A percentile compares a stretch with the other conserved stretches of the same genome.
Conservation (phyloP, 2,888 invertebrate species). For the Keiferia lycopersicella region DNA sequence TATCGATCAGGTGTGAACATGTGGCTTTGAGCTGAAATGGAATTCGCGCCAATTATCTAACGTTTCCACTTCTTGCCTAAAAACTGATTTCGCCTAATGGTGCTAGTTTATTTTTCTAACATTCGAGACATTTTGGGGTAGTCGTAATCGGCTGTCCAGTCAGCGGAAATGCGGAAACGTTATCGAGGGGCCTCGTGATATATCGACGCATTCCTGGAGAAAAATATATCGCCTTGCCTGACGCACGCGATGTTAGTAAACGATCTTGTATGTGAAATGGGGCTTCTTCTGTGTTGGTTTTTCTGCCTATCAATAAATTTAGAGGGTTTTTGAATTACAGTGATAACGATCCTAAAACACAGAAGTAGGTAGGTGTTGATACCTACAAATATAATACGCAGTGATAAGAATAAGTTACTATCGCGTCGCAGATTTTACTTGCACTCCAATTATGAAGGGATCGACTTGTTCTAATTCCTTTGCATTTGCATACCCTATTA, state of each 20-base stretch:
- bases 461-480: too few relatives aligned
- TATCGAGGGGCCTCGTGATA: conserved; percentile 70
- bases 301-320: conserved; percentile 15
- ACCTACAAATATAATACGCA: too few relatives aligned
- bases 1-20: background rate
- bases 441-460: too few relatives aligned
- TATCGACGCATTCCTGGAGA: conserved; percentile 65
- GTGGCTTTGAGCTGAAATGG: background rate
- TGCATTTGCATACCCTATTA: too few relatives aligned
- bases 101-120: conserved; percentile 35
- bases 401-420: too few relatives aligned
- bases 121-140: conserved; percentile 19
- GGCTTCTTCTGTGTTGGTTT: conserved; percentile 11
- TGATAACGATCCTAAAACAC: background rate
- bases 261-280: conserved; percentile 45
- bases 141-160: conserved; percentile 45
- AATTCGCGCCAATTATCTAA: background rate
- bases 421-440: too few relatives aligned
- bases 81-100: conserved; percentile 28
- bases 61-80: background rate
- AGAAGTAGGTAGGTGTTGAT: background rate
- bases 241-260: conserved; percentile 57
- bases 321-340: background rate
- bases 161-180: conserved; percentile 61
- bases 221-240: conserved; percentile 66